Percentiles rank a stretch among this genome's conserved stretches.
phyloP scores from a whole-genome alignment of 2,113 vertebrate species.

The Piliocolobus tephrosceles region DNA sequence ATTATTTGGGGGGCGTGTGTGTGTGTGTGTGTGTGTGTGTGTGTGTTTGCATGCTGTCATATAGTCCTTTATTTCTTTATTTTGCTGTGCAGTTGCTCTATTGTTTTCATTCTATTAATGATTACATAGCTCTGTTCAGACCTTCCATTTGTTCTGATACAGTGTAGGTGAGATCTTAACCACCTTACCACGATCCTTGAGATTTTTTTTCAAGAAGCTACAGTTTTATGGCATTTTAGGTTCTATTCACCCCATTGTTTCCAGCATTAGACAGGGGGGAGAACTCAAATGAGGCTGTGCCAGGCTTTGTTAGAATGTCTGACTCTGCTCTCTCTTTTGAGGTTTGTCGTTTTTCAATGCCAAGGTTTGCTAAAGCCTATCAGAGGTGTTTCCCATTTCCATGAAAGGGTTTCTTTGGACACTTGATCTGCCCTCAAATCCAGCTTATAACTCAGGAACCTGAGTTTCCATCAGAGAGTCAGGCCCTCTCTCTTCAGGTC shows the following conservation, averaged over 20 bases:
- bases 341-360: neutral
- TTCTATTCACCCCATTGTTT: neutral
- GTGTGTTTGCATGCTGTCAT: neutral
- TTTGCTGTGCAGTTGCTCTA: neutral
- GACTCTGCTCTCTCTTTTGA: neutral
- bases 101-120: neutral
- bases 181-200: neutral
- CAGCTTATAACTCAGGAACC: neutral
- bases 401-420: neutral
- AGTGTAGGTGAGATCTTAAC: neutral
- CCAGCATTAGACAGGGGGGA: neutral
- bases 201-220: neutral
- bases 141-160: neutral
- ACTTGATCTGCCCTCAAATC: neutral
- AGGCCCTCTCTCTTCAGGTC: neutral
- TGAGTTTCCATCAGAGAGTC: neutral
- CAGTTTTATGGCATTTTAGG: neutral
- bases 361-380: neutral
- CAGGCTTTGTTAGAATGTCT: neutral
- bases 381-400: neutral
- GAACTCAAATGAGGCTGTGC: neutral
- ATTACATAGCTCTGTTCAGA: neutral
- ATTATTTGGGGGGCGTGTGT: neutral
- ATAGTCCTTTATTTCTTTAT: neutral
- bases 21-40: too few relatives aligned